Percentiles rank a stretch among this genome's conserved stretches.
Conservation (phyloP, 2,797 vertebrate species). For the Pangasius mekongensis region DNA sequence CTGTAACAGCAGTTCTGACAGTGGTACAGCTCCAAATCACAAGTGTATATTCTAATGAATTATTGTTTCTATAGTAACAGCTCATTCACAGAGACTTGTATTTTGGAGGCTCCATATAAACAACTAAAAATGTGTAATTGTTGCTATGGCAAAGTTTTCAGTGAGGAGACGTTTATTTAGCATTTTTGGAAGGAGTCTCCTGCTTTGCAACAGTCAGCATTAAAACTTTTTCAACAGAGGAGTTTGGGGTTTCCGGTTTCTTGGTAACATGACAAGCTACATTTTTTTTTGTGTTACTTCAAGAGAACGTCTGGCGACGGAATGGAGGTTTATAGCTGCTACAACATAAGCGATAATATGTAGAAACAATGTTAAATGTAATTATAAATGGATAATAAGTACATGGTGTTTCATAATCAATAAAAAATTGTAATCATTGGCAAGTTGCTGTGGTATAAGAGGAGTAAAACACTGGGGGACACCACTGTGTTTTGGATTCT, state of each 20-base stretch:
- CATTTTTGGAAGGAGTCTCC: background rate
- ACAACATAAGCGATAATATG: background rate
- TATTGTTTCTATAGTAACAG: slow-evolving; percentile 9
- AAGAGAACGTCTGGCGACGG: background rate
- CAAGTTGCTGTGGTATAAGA: background rate
- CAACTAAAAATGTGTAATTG: background rate
- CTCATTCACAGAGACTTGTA: background rate
- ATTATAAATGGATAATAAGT: background rate
- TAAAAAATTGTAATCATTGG: background rate
- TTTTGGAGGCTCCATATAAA: background rate
- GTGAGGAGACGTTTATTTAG: background rate
- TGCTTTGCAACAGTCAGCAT: background rate
- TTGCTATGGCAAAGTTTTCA: background rate
- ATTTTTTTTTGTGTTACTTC: background rate
- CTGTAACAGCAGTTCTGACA: background rate
- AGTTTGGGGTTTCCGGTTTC: background rate
- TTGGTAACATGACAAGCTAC: background rate
- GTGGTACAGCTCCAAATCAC: background rate
- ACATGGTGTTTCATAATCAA: too few relatives aligned
- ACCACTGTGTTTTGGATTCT: background rate
- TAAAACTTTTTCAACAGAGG: background rate
- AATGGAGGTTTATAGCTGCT: background rate
- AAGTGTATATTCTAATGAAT: background rate
- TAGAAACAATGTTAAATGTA: background rate
- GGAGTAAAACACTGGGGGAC: background rate